Conservation (phyloP, 1,140 invertebrate genomes). For the Sipha flava region DNA sequence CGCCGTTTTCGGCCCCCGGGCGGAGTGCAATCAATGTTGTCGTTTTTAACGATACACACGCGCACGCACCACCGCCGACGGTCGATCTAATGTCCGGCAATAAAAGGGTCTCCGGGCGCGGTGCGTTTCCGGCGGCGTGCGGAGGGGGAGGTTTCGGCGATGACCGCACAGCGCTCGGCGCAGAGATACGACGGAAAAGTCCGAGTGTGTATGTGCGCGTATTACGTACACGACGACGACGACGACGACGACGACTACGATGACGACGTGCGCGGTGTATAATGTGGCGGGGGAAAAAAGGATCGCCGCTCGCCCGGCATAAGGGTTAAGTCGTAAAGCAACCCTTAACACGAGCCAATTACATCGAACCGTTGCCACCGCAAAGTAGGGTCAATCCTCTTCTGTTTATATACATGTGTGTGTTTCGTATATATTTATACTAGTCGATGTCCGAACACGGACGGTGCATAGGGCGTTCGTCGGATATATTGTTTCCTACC, state of each 20-base stretch:
- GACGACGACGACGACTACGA: too few relatives aligned
- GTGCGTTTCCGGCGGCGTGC: neutral
- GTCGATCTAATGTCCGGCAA: conserved; percentile 15
- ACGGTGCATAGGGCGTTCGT: too few relatives aligned
- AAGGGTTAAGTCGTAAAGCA: conserved; percentile 33
- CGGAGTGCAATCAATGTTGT: neutral
- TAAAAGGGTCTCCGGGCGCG: conserved; percentile 5
- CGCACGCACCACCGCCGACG: too few relatives aligned
- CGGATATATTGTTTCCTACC: conserved; percentile 14
- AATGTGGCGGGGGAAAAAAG: neutral
- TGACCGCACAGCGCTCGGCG: neutral
- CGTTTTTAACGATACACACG: conserved; percentile 24
- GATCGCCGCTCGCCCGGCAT: neutral
- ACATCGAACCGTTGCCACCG: conserved; percentile 31
- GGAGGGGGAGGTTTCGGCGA: neutral
- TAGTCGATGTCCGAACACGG: too few relatives aligned
- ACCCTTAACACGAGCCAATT: conserved; percentile 32
- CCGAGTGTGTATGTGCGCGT: too few relatives aligned
- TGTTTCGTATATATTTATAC: too few relatives aligned
- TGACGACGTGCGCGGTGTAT: neutral
- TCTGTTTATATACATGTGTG: neutral
- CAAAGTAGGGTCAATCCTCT: conserved; percentile 31
- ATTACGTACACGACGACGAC: too few relatives aligned
- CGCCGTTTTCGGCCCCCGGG: neutral
- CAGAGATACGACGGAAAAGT: neutral